Percentiles rank a stretch among this genome's conserved stretches.
Conservation (phyloP, 2,888 invertebrate species). For the Anorthoa munda region DNA sequence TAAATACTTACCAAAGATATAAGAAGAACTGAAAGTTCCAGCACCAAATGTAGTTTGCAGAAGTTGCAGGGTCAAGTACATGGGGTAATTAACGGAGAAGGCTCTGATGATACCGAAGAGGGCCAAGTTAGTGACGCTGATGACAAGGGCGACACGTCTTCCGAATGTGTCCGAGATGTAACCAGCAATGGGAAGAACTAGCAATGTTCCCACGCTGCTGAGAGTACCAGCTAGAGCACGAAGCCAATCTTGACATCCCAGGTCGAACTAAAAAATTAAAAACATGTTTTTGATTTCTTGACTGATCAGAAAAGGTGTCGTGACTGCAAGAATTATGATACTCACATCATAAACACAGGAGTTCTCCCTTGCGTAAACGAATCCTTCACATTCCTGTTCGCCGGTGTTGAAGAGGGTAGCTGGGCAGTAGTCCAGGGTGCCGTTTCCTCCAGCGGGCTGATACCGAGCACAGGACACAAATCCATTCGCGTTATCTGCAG, state of each 20-base stretch:
- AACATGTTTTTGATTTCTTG: not conserved
- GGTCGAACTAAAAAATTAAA: constrained; percentile 89
- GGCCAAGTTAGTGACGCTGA: constrained; percentile 85
- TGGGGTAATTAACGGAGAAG: constrained; percentile 90
- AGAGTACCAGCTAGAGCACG: constrained; percentile 93
- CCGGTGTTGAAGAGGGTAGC: constrained; percentile 71
- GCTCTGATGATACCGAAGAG: constrained; percentile 89
- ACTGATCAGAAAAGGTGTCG: not conserved
- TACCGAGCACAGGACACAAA: constrained; percentile 87
- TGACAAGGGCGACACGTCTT: constrained; percentile 87
- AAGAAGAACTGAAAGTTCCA: constrained; percentile 90
- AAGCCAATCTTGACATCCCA: constrained; percentile 93
- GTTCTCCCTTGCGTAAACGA: constrained; percentile 80
- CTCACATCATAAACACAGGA: constrained; percentile 85
- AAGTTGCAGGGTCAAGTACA: constrained; percentile 89
- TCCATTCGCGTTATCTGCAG: constrained; percentile 68
- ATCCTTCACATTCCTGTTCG: constrained; percentile 74
- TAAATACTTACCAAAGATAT: constrained; percentile 79
- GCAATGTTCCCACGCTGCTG: constrained; percentile 93
- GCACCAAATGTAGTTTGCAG: constrained; percentile 89
- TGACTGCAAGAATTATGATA: constrained; percentile 27
- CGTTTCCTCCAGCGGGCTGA: constrained; percentile 70
- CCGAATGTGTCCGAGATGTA: constrained; percentile 93
- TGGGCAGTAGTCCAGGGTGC: constrained; percentile 76
- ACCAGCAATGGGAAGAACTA: constrained; percentile 93